Evolutionary conservation across 2,888 invertebrate species (phyloP).

Genomic region (Yponomeuta plumbellus): DNA sequence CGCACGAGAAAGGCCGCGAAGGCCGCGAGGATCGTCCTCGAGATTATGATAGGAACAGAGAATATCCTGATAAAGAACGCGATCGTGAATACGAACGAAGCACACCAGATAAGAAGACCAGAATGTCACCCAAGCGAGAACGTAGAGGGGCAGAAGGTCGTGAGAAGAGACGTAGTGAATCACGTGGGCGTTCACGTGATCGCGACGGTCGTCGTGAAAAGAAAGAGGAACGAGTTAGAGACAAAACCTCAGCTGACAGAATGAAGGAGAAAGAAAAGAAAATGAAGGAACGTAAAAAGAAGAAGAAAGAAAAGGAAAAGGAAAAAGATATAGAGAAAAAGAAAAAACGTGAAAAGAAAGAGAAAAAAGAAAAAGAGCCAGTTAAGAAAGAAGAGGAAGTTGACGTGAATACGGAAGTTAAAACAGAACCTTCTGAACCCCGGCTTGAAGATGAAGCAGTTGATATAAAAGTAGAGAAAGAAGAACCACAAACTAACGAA

Average conservation of each 20-base stretch:
- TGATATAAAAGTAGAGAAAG: not conserved
- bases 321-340: conserved; percentile 71
- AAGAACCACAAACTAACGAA: not conserved
- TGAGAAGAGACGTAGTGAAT: conserved; percentile 65
- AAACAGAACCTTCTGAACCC: conserved; percentile 20
- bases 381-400: conserved; percentile 50
- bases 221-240: conserved; percentile 65
- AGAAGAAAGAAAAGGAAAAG: conserved; percentile 70
- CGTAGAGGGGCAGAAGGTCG: conserved; percentile 41
- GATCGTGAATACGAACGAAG: conserved; percentile 59
- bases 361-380: conserved; percentile 72
- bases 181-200: conserved; percentile 65
- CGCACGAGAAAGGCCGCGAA: conserved; percentile 51
- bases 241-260: conserved; percentile 63
- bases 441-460: conserved; percentile 17
- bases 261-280: conserved; percentile 73
- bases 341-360: conserved; percentile 72
- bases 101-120: conserved; percentile 60
- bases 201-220: conserved; percentile 73
- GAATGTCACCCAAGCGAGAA: conserved; percentile 55
- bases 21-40: conserved; percentile 46
- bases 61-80: conserved; percentile 55
- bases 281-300: conserved; percentile 54
- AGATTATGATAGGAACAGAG: conserved; percentile 51
- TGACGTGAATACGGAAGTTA: conserved; percentile 30